Conservation (phyloP, 2,888 invertebrate genomes). For the Oscheius sp. region DNA sequence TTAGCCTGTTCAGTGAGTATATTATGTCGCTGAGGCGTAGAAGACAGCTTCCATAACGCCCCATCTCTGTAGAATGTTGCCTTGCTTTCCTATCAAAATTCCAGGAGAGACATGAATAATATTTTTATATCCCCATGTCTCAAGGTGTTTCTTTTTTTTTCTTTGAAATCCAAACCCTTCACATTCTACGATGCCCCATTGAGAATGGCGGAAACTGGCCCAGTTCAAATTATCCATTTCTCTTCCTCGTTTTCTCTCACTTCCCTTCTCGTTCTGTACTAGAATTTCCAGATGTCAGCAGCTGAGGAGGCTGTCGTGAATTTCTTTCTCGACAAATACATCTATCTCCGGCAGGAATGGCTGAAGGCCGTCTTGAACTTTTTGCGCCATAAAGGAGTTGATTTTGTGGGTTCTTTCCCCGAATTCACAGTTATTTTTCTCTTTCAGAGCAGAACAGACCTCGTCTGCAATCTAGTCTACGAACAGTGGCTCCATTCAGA, state of each 20-base stretch:
- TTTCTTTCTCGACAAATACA: constrained; percentile 11
- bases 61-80: too few relatives aligned
- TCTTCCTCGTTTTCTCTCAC: neutral
- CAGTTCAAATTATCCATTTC: neutral
- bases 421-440: neutral
- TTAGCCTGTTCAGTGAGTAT: too few relatives aligned
- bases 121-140: too few relatives aligned
- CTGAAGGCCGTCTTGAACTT: constrained; percentile 8
- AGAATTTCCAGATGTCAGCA: constrained; percentile 13
- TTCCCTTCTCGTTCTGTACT: neutral
- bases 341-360: constrained; percentile 12
- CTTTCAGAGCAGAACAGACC: constrained; percentile 8
- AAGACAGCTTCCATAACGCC: too few relatives aligned
- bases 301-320: neutral
- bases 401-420: neutral
- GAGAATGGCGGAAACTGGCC: neutral
- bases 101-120: too few relatives aligned
- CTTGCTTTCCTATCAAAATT: too few relatives aligned
- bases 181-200: neutral
- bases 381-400: neutral
- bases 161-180: neutral
- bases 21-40: too few relatives aligned
- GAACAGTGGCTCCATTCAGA: constrained; percentile 39
- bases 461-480: constrained; percentile 30
- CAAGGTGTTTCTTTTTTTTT: neutral